These are phyloP conservation scores for Cylloceria caligata DNA, from an alignment of 2,888 invertebrate species.

Conservation along the genomic window DNA sequence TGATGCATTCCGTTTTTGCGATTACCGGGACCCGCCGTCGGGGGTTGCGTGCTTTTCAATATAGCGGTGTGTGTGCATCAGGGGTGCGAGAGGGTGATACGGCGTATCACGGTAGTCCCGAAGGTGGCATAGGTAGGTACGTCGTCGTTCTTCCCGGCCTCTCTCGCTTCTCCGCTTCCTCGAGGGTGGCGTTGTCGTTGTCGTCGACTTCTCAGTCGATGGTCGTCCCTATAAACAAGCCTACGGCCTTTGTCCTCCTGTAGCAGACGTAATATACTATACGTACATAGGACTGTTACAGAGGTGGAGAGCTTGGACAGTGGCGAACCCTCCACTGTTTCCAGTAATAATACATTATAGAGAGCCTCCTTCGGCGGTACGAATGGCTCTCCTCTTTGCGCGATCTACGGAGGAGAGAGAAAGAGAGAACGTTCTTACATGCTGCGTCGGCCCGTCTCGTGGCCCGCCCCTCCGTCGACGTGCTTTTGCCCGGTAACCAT, in stretches of 20 bases:
- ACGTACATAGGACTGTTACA: conserved; percentile 10
- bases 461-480: conserved; percentile 40
- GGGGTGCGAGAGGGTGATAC: conserved; percentile 42
- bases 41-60: conserved; percentile 71
- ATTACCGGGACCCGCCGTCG: conserved; percentile 69
- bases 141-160: conserved; percentile 62
- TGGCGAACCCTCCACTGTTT: neutral
- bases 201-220: conserved; percentile 52
- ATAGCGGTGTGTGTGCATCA: conserved; percentile 23
- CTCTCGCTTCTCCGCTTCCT: conserved; percentile 20
- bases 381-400: conserved; percentile 47
- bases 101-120: conserved; percentile 61
- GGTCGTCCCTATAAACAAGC: conserved; percentile 77
- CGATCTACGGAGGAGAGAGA: neutral
- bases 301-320: conserved; percentile 36
- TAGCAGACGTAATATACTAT: conserved; percentile 37
- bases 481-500: conserved; percentile 30
- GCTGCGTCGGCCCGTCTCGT: conserved; percentile 35
- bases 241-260: conserved; percentile 59
- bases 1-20: conserved; percentile 76
- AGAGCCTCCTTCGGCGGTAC: conserved; percentile 45
- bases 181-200: conserved; percentile 44
- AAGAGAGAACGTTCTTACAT: conserved; percentile 40
- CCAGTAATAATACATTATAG: conserved; percentile 68
- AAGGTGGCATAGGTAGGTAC: conserved; percentile 76